Percentiles rank a stretch among this genome's conserved stretches.
These are phyloP conservation scores for Heliconius ethilla DNA, from an alignment of 2,888 invertebrate species.

Conservation along the genomic window DNA sequence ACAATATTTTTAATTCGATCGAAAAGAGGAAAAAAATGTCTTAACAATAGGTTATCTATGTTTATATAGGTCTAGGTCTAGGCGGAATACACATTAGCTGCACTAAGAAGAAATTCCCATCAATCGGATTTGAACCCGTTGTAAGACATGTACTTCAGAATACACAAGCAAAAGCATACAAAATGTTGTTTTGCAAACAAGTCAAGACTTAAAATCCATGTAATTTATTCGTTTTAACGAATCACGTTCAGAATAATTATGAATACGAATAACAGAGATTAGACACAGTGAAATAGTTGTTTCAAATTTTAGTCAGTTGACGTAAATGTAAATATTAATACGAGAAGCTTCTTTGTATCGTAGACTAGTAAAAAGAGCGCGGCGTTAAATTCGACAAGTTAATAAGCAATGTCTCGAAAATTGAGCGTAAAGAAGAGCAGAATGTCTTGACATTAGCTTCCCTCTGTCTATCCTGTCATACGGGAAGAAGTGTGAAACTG, in stretches of 20 bases:
- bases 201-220: not conserved
- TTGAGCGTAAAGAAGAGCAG: not conserved
- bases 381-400: not conserved
- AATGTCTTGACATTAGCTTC: not conserved
- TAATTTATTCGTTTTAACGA: conserved; percentile 13
- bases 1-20: not conserved
- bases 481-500: not conserved
- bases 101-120: not conserved
- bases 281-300: not conserved
- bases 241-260: not conserved
- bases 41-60: too few species aligned
- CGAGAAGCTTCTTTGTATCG: not conserved
- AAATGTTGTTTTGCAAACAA: conserved; percentile 10
- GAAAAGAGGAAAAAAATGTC: too few species aligned
- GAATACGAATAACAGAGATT: conserved; percentile 1
- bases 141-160: not conserved
- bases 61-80: too few species aligned
- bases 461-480: not conserved
- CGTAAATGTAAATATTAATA: not conserved
- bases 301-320: not conserved
- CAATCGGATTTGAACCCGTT: not conserved
- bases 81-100: not conserved
- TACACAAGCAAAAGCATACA: not conserved
- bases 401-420: not conserved
- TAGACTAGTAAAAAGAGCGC: not conserved